phyloP scores from a whole-genome alignment of 2,797 vertebrate species.

The Dromococcyx pavoninus region DNA sequence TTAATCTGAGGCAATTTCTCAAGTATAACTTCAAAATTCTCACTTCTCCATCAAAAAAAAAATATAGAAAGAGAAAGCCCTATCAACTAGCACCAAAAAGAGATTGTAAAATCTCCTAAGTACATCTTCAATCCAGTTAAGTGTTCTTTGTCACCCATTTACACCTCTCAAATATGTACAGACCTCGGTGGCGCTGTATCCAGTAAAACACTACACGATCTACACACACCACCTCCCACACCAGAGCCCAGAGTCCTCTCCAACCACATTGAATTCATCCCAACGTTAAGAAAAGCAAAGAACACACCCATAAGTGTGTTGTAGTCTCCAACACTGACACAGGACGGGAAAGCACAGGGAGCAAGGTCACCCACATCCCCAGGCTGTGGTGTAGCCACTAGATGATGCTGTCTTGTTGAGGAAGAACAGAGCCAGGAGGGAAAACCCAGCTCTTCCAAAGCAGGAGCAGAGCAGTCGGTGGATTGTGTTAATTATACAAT shows the following conservation, averaged over 20 bases:
- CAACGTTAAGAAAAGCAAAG: not conserved
- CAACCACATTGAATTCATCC: fast-evolving
- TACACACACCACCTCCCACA: not conserved
- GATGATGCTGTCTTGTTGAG: not conserved
- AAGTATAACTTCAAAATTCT: not conserved
- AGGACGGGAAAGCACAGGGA: fast-evolving
- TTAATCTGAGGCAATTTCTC: not conserved
- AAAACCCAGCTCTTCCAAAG: not conserved
- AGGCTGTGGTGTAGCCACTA: not conserved
- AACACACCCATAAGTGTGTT: fast-evolving
- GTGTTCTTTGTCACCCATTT: not conserved
- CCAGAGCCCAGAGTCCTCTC: not conserved
- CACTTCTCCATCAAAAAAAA: not conserved
- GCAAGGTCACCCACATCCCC: not conserved
- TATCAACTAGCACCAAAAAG: conserved; percentile 29
- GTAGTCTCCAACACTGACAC: not conserved
- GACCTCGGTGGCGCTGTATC: not conserved
- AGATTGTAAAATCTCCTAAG: not conserved
- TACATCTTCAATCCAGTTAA: not conserved
- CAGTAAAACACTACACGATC: not conserved
- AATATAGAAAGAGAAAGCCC: fast-evolving
- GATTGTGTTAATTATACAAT: too few relatives aligned
- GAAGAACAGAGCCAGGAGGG: not conserved
- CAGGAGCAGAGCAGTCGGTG: not conserved
- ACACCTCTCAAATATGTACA: not conserved